phyloP scores from a whole-genome alignment of 2,888 invertebrate species.

The Gasteruption jaculator region DNA sequence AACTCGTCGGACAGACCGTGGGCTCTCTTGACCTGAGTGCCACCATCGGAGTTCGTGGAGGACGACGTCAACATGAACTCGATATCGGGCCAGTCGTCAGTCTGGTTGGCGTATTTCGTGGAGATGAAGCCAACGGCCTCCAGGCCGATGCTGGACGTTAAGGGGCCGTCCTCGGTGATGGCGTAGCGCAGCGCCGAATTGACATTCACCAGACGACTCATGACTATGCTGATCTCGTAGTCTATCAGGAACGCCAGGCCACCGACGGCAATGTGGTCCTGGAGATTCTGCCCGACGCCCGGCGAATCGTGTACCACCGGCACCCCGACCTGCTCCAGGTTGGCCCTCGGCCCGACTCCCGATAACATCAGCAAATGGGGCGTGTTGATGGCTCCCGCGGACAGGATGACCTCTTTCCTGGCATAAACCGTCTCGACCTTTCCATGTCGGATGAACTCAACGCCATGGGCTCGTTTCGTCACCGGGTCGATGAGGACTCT shows the following conservation, averaged over 20 bases:
- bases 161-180: constrained; percentile 78
- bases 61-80: constrained; percentile 86
- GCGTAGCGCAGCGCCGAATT: constrained; percentile 82
- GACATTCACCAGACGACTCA: constrained; percentile 76
- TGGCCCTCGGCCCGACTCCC: constrained; percentile 77
- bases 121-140: constrained; percentile 86
- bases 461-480: constrained; percentile 71
- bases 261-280: constrained; percentile 86
- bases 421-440: constrained; percentile 63
- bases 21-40: constrained; percentile 72
- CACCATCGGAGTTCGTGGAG: constrained; percentile 80
- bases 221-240: constrained; percentile 73
- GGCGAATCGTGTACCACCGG: constrained; percentile 72
- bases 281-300: constrained; percentile 82
- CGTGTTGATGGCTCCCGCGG: constrained; percentile 85
- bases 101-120: constrained; percentile 81
- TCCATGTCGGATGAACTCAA: constrained; percentile 72
- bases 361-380: constrained; percentile 92
- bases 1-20: constrained; percentile 80
- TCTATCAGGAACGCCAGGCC: constrained; percentile 79
- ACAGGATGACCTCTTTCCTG: constrained; percentile 75
- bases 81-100: constrained; percentile 89
- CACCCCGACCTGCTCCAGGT: constrained; percentile 68
- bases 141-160: constrained; percentile 81
- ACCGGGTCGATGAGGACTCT: constrained; percentile 68